Evolutionary conservation across 2,113 vertebrate species (phyloP).

Genomic region (Eudorcas thomsonii): DNA sequence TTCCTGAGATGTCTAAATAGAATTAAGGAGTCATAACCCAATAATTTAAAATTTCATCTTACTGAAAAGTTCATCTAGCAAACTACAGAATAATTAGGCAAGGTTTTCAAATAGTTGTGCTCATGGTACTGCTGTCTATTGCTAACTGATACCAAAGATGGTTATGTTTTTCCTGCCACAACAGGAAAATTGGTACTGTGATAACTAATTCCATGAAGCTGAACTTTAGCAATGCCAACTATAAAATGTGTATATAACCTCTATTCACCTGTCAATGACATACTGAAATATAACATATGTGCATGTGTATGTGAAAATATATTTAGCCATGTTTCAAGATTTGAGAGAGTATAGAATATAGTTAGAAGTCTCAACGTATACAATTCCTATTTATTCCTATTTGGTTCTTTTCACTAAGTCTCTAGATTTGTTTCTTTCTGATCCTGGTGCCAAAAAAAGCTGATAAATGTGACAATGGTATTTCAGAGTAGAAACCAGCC

Average conservation of each 20-base stretch:
- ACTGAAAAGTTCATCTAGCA: slow-evolving; percentile 14
- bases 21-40: neutral
- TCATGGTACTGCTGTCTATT: neutral
- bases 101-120: neutral
- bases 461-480: neutral
- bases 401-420: neutral
- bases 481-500: neutral
- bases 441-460: neutral
- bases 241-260: neutral
- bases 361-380: neutral
- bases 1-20: neutral
- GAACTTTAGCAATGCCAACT: neutral
- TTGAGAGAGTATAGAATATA: neutral
- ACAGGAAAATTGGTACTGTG: neutral
- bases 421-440: neutral
- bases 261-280: neutral
- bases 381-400: neutral
- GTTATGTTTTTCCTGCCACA: neutral
- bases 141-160: neutral
- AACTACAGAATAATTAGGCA: neutral
- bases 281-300: neutral
- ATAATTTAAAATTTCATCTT: slow-evolving; percentile 34
- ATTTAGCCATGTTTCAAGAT: neutral
- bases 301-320: neutral
- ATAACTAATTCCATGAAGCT: neutral